Evolutionary conservation across 2,888 invertebrate genomes (phyloP).

Genomic region (Scaptomyza reducta): DNA sequence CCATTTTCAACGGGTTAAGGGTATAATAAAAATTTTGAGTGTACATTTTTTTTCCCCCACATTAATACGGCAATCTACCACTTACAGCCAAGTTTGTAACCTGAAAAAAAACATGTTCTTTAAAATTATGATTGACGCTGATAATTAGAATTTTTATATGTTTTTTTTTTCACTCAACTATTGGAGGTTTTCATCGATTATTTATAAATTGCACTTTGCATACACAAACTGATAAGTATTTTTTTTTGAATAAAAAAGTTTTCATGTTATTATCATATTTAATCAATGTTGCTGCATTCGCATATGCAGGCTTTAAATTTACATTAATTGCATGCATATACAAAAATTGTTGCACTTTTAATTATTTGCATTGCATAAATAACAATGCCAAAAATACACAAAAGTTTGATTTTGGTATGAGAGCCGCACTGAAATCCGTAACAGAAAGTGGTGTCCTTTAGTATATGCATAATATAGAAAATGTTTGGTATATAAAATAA

Average conservation of each 20-base stretch:
- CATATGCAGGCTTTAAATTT: not conserved
- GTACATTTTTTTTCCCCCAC: too few relatives aligned
- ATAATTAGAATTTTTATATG: not conserved
- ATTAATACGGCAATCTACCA: not conserved
- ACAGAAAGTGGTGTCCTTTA: too few relatives aligned
- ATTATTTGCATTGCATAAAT: constrained; percentile 53
- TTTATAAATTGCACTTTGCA: constrained; percentile 4
- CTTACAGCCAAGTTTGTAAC: not conserved
- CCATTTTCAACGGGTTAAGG: too few relatives aligned
- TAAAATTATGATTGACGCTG: constrained; percentile 6
- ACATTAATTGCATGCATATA: constrained; percentile 3
- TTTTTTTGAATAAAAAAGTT: too few relatives aligned
- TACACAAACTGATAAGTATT: not conserved
- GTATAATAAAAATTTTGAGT: too few relatives aligned
- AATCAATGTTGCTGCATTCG: not conserved
- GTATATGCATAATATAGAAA: too few relatives aligned
- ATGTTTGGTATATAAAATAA: too few relatives aligned
- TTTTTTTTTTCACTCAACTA: not conserved
- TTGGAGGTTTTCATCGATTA: constrained; percentile 5
- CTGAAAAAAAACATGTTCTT: not conserved
- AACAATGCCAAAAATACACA: not conserved
- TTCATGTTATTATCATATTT: not conserved
- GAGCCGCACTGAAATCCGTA: not conserved
- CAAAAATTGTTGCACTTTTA: constrained; percentile 41
- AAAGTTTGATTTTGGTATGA: not conserved